phyloP scores from a whole-genome alignment of 2,888 invertebrate species.

The Agonum fuliginosum region DNA sequence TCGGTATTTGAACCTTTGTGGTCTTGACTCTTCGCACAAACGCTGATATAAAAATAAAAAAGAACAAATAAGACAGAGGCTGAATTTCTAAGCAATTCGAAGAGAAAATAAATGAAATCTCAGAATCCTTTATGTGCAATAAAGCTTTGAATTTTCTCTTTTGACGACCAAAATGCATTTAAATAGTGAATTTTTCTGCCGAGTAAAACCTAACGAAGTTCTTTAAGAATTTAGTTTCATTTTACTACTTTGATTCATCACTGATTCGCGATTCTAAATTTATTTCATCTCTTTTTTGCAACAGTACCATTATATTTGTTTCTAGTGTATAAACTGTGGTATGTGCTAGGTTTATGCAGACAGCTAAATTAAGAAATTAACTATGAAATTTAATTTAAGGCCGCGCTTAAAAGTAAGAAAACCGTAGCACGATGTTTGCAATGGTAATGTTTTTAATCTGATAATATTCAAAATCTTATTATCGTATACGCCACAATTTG shows the following conservation, averaged over 20 bases:
- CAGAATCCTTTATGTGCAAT: conserved; percentile 35
- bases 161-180: conserved; percentile 34
- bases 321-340: too few relatives aligned
- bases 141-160: conserved; percentile 42
- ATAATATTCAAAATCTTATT: too few relatives aligned
- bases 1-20: conserved; percentile 18
- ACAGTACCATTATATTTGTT: too few relatives aligned
- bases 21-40: conserved; percentile 1
- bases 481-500: too few relatives aligned
- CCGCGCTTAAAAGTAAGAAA: too few relatives aligned
- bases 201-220: conserved; percentile 25
- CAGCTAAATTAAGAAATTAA: too few relatives aligned
- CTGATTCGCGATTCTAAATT: not conserved
- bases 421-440: too few relatives aligned
- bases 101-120: conserved; percentile 42
- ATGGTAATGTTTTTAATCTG: too few relatives aligned
- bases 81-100: conserved; percentile 18
- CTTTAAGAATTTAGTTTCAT: conserved; percentile 24
- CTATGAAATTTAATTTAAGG: too few relatives aligned
- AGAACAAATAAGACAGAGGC: conserved; percentile 22
- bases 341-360: too few relatives aligned
- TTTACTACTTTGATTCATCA: conserved; percentile 18
- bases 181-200: conserved; percentile 39
- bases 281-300: too few relatives aligned
- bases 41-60: conserved; percentile 31